A percentile compares a stretch with the other conserved stretches of the same genome.
Conservation (phyloP, 2,888 invertebrate genomes). For the Mycogona germanica region DNA sequence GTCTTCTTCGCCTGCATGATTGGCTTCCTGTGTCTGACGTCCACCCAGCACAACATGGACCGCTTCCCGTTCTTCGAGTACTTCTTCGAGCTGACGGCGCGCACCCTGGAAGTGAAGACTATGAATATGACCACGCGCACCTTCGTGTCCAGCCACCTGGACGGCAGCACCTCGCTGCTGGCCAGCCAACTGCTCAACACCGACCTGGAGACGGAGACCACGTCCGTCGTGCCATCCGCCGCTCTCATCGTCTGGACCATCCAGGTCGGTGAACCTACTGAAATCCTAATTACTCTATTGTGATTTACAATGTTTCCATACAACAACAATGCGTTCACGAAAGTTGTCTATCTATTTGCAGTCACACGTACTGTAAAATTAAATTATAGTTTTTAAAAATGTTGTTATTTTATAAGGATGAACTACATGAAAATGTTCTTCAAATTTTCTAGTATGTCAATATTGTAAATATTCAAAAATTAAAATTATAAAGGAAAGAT, state of each 20-base stretch:
- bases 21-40: slow-evolving; percentile 52
- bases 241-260: slow-evolving; percentile 2
- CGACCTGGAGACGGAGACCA: slow-evolving; percentile 8
- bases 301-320: not conserved
- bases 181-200: slow-evolving; percentile 1
- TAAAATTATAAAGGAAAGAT: too few species aligned
- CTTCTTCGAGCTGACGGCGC: slow-evolving; percentile 49
- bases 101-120: not conserved
- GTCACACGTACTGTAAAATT: too few species aligned
- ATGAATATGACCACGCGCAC: slow-evolving; percentile 51
- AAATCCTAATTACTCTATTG: too few species aligned
- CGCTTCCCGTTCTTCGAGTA: slow-evolving; percentile 60
- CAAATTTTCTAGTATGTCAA: too few species aligned
- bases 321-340: not conserved
- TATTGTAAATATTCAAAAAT: too few species aligned
- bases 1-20: slow-evolving; percentile 63
- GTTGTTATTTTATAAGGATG: too few species aligned
- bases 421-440: too few species aligned
- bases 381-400: too few species aligned
- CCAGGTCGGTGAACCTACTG: not conserved
- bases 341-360: not conserved
- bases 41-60: slow-evolving; percentile 36
- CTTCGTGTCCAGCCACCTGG: not conserved
- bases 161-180: slow-evolving; percentile 3
- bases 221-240: not conserved